These are phyloP conservation scores for Dysidea cf. avara DNA, from an alignment of 37 sponge, comb jelly and placozoan genomes.

Conservation along the genomic window DNA sequence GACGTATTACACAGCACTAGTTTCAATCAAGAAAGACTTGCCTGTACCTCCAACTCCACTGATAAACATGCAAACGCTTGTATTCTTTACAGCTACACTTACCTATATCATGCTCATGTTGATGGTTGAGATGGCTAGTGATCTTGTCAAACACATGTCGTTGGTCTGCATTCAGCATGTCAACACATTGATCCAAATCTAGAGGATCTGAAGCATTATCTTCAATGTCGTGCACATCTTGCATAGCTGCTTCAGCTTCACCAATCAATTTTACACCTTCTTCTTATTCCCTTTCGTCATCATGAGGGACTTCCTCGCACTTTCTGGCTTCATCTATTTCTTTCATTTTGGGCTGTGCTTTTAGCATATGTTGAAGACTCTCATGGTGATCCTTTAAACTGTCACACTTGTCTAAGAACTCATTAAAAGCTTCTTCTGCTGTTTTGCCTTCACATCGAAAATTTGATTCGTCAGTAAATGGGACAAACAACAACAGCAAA, in stretches of 20 bases:
- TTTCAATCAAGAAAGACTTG: no score
- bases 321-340: slow-evolving; percentile 30
- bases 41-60: no score
- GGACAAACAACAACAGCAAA: slow-evolving; percentile 36
- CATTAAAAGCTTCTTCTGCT: slow-evolving; percentile 25
- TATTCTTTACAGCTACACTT: slow-evolving; percentile 7
- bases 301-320: background rate
- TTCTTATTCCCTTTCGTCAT: slow-evolving; percentile 9
- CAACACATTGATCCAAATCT: background rate
- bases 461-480: slow-evolving; percentile 24
- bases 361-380: slow-evolving; percentile 36
- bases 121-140: slow-evolving; percentile 17
- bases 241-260: no score
- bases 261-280: slow-evolving; percentile 16
- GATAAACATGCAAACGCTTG: slow-evolving; percentile 37
- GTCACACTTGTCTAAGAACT: background rate
- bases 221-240: slow-evolving; percentile 2
- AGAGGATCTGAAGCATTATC: background rate
- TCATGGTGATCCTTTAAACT: slow-evolving; percentile 18
- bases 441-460: slow-evolving; percentile 10
- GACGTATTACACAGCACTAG: no score
- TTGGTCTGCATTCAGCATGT: slow-evolving; percentile 26
- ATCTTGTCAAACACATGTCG: slow-evolving; percentile 2
- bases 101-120: slow-evolving; percentile 13
- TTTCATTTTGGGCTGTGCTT: background rate